phyloP scores from a whole-genome alignment of 1,140 invertebrate species.

The Mylabris phalerata region DNA sequence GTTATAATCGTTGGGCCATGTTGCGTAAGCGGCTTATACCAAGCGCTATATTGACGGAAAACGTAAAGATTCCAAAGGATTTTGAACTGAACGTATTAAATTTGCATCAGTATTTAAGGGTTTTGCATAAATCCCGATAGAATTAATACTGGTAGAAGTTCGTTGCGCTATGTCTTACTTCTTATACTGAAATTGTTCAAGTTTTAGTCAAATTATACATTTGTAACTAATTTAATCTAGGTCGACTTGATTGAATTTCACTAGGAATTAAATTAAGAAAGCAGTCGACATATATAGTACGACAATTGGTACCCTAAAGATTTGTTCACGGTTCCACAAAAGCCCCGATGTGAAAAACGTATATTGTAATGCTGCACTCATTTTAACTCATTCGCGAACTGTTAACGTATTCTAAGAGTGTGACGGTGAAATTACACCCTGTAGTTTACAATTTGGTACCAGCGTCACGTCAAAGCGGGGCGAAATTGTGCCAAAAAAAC shows the following conservation, averaged over 20 bases:
- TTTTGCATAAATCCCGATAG: conserved; percentile 4
- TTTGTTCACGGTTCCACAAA: no score
- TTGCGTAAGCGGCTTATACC: no score
- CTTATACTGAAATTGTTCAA: conserved; percentile 7
- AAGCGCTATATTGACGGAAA: no score
- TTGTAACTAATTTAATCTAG: conserved; percentile 13
- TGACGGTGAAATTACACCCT: conserved; percentile 8
- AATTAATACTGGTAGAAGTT: conserved; percentile 12
- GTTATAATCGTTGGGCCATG: no score
- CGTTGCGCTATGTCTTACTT: conserved; percentile 3
- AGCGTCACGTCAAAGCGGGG: conserved; percentile 5
- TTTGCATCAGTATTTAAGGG: conserved; percentile 15
- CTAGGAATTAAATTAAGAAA: conserved; percentile 12
- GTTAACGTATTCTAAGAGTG: conserved; percentile 7
- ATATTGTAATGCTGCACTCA: conserved; percentile 2
- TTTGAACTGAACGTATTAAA: neutral
- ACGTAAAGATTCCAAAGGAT: no score
- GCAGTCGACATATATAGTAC: no score
- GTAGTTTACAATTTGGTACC: conserved; percentile 8
- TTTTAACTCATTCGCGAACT: neutral
- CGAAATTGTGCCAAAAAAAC: no score
- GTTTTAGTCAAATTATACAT: conserved; percentile 15
- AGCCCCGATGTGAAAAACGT: no score
- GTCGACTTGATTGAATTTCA: conserved; percentile 11
- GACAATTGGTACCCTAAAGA: no score